These are phyloP conservation scores for Strigamia maritima DNA, from an alignment of 2,888 invertebrate genomes.

Conservation along the genomic window DNA sequence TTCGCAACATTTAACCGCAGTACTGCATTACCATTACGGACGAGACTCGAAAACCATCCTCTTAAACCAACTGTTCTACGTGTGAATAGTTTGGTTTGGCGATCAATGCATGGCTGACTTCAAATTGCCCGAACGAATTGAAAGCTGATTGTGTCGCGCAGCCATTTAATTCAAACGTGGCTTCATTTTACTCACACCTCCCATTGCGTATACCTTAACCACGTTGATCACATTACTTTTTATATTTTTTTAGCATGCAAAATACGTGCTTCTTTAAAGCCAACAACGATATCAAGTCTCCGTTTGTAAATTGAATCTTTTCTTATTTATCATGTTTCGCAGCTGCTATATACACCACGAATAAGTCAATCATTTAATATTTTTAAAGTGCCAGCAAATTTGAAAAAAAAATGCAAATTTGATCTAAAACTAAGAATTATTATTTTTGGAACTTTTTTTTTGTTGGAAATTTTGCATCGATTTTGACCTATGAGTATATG, in stretches of 20 bases:
- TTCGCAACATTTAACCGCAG: not conserved
- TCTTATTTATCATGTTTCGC: not conserved
- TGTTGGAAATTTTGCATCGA: too few species aligned
- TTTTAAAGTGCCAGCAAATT: too few species aligned
- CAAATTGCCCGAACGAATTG: not conserved
- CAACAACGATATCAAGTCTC: not conserved
- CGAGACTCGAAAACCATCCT: not conserved
- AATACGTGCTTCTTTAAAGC: too few species aligned
- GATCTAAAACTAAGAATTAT: too few species aligned
- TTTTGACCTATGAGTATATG: too few species aligned
- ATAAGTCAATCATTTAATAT: too few species aligned
- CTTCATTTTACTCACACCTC: not conserved
- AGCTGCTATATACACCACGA: not conserved
- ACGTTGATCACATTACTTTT: not conserved
- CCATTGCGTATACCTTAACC: not conserved
- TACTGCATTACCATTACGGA: not conserved
- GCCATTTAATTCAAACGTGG: constrained; percentile 12
- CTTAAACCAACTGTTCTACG: not conserved
- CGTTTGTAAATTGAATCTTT: not conserved
- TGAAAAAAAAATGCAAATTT: too few species aligned
- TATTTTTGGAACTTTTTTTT: too few species aligned
- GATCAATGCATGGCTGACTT: not conserved
- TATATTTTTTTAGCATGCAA: too few species aligned
- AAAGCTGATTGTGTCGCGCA: not conserved
- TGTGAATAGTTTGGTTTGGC: not conserved